A percentile compares a stretch with the other conserved stretches of the same genome.
These are phyloP conservation scores for Aphodius granarius DNA, from an alignment of 2,888 invertebrate genomes.

Conservation along the genomic window DNA sequence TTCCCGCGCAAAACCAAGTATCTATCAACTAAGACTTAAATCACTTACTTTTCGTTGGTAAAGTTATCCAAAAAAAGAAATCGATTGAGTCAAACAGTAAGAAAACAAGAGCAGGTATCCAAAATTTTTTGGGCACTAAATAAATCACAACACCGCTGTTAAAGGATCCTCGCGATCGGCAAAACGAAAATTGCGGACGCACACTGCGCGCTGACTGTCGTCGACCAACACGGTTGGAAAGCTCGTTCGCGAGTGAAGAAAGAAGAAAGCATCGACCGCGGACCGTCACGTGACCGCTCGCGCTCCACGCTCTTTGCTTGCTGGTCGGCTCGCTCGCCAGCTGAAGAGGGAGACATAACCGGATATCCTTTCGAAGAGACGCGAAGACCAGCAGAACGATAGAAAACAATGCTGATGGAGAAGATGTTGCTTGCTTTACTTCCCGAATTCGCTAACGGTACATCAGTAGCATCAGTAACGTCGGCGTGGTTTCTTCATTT, in stretches of 20 bases:
- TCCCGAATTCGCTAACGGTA: not conserved
- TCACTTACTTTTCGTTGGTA: not conserved
- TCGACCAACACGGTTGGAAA: conserved; percentile 30
- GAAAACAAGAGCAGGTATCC: no score
- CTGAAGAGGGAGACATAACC: conserved; percentile 44
- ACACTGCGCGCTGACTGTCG: not conserved
- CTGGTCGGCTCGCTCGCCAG: conserved; percentile 21
- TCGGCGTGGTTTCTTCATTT: not conserved
- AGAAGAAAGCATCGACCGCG: conserved; percentile 45
- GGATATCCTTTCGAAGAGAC: conserved; percentile 42
- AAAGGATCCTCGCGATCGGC: not conserved
- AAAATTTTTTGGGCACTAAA: not conserved
- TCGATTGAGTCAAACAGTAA: not conserved
- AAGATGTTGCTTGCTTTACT: not conserved
- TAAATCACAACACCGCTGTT: not conserved
- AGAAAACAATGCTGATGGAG: not conserved
- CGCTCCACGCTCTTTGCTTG: not conserved
- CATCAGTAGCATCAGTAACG: not conserved
- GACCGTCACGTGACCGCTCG: conserved; percentile 41
- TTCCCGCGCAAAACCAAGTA: no score
- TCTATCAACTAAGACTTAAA: not conserved
- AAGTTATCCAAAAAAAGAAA: not conserved
- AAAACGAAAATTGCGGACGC: not conserved
- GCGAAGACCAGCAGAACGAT: not conserved
- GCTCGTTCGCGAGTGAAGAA: conserved; percentile 45